Evolutionary conservation across 2,888 invertebrate genomes (phyloP).

Genomic region (Penaeus monodon): DNA sequence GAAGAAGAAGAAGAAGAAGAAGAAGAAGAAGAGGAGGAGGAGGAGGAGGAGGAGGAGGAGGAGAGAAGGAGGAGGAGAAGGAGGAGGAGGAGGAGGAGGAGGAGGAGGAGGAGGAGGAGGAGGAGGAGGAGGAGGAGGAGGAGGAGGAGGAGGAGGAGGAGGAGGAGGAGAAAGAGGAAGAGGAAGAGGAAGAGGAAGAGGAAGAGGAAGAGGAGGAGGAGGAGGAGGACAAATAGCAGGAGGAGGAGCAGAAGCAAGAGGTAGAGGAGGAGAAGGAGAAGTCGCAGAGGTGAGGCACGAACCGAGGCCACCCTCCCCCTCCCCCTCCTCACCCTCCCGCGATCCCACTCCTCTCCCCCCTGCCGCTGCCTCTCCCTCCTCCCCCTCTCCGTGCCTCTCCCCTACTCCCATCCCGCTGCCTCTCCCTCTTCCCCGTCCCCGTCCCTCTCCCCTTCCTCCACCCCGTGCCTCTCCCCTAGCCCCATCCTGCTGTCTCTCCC

Average conservation of each 20-base stretch:
- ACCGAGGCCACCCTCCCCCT: background rate
- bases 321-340: background rate
- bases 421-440: background rate
- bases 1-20: background rate
- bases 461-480: background rate
- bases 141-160: background rate
- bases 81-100: background rate
- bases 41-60: background rate
- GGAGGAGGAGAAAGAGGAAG: background rate
- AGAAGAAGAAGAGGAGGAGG: background rate
- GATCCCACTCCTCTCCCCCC: background rate
- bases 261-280: background rate
- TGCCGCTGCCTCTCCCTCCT: too few relatives aligned
- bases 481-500: too few relatives aligned
- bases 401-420: background rate
- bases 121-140: background rate
- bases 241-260: background rate
- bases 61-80: background rate
- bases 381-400: too few relatives aligned
- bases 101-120: background rate
- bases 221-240: background rate
- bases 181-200: background rate
- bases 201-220: background rate
- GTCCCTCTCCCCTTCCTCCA: too few relatives aligned
- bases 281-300: background rate